Evolutionary conservation across 2,113 vertebrate species (phyloP).

Genomic region (Noctilio leporinus): DNA sequence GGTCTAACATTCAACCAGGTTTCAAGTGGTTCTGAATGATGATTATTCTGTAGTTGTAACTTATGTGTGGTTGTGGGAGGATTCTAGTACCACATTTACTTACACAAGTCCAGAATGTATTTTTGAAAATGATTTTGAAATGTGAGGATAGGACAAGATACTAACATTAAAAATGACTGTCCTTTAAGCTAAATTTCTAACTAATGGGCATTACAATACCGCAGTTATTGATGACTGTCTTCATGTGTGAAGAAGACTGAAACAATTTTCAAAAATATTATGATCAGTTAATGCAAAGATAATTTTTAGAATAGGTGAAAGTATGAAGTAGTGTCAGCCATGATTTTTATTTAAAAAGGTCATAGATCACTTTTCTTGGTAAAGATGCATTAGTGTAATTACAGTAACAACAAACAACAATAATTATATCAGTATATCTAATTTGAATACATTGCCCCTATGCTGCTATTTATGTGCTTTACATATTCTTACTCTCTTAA

Average conservation of each 20-base stretch:
- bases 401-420: not conserved
- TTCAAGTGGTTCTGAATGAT: not conserved
- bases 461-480: not conserved
- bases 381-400: too few species aligned
- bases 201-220: not conserved
- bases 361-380: not conserved
- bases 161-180: not conserved
- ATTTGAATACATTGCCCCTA: accelerated
- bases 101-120: not conserved
- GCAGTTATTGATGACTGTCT: not conserved
- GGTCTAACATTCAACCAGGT: not conserved
- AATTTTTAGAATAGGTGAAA: not conserved
- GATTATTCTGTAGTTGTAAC: not conserved
- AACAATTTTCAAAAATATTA: conserved; percentile 10
- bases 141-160: not conserved
- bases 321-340: not conserved
- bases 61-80: not conserved
- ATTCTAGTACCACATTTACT: not conserved
- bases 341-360: not conserved
- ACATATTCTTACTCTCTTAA: accelerated
- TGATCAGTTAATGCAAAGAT: not conserved
- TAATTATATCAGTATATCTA: accelerated
- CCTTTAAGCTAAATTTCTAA: conserved; percentile 28
- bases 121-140: conserved; percentile 36
- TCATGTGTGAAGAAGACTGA: not conserved